Base-by-base conservation (phyloP, 2,888 invertebrate genomes). In the Leuctra nigra region DNA sequence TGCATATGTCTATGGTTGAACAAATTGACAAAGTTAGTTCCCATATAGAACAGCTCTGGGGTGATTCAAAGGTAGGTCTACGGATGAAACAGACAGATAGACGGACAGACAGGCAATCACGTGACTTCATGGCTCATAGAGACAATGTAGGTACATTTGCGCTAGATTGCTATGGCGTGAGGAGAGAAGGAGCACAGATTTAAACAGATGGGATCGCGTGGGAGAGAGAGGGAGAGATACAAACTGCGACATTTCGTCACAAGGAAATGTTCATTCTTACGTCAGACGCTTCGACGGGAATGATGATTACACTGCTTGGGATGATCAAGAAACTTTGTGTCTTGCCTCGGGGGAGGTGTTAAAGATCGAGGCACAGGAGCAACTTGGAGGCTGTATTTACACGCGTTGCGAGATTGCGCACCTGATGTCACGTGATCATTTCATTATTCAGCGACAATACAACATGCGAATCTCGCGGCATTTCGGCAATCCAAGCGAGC, bases 261-360 rank as follows among this genome's bases (percentile, higher is more conserved):
- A n/a, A 39, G 24, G 52, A 50, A 20, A 56, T 52, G 38, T 41
- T 38, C 53, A 16, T 35, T 18, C 39, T 52, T n/a, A 52, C 58
- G 46, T 54, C 54, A 54, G 52, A 39, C 53, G 36, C 39, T 58
- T 55, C 55, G 46, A 41, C 52, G 44, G 55, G 55, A 55, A 53
- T 55, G 58, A 46, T 58, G 58, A 58, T 58, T 58, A 58, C 38
- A 55, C 58, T 55, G 39, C 35, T 35, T 55, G 55, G 58, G 36
- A 55, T 55, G 58, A 58, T 58, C 53, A 58, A 52, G 58, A 58
- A 58, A 50, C 36, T 58, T 58, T 53, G 53, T 20, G 18, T 20
- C 54, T 9, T 24, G 52, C 25, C 57, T 48, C 53, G 13, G 25
- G 54, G 46, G 57, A 48, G 54, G 36, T 33, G 57, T 57, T 50